phyloP scores from a whole-genome alignment of 2,113 vertebrate genomes.

The Cebus imitator region DNA sequence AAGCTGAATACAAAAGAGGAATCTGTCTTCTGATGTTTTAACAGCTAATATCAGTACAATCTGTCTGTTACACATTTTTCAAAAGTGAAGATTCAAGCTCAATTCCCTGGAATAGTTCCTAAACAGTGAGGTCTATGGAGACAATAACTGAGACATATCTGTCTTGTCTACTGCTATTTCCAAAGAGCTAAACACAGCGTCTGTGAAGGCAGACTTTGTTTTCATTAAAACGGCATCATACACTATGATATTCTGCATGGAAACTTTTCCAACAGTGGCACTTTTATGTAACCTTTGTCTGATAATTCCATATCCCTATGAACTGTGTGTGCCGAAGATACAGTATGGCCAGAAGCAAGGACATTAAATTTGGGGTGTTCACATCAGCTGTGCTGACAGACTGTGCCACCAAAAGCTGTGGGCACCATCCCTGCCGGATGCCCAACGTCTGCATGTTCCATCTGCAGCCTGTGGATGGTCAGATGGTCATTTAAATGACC shows the following conservation, averaged over 20 bases:
- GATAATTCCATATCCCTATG: background rate
- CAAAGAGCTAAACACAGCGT: background rate
- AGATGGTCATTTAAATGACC: conserved; percentile 10
- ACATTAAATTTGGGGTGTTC: conserved; percentile 11
- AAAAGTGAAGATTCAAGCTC: background rate
- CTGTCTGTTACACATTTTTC: background rate
- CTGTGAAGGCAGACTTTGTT: background rate
- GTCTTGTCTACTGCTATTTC: background rate
- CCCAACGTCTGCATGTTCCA: background rate
- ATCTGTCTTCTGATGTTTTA: background rate
- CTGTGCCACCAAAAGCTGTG: background rate
- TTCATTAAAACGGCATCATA: background rate
- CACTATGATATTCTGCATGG: background rate
- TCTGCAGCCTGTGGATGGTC: background rate
- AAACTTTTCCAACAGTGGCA: background rate
- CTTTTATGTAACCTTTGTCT: background rate
- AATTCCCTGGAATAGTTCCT: background rate
- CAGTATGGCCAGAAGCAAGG: background rate
- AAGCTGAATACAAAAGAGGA: background rate
- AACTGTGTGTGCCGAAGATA: background rate
- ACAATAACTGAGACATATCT: background rate
- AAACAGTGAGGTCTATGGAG: background rate
- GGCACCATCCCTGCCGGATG: background rate
- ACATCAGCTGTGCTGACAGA: conserved; percentile 40
- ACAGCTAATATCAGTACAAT: background rate